Base-by-base conservation (phyloP, 1,140 invertebrate genomes). In the Anadara kagoshimensis region DNA sequence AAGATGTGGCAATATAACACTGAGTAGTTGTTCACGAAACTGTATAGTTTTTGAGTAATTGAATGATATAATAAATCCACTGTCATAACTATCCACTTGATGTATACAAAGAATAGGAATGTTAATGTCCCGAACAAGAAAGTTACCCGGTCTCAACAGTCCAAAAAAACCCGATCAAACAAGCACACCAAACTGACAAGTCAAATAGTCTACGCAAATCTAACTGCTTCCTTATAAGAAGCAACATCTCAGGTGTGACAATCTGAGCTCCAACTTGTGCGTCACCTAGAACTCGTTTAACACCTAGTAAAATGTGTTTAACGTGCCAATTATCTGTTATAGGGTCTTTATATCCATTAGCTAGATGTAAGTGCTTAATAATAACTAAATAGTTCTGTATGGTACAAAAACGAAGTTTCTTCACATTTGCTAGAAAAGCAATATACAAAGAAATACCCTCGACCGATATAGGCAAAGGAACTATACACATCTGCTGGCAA, bases 331-430 rank as follows among this genome's bases (percentile, higher is more conserved):
- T 43, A 0, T 18, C 58, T n/a, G n/a, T n/a, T 1, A 74, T 41
- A 49, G 16, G 65, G n/a, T 74, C 66, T 26, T 24, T n/a, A 3
- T 57, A 5, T 47, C 59, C 64, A 49, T n/a, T n/a, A n/a, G n/a
- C n/a, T n/a, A n/a, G n/a, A n/a, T n/a, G n/a, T n/a, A n/a, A n/a
- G n/a, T n/a, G 66, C 24, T 47, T 41, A 24, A 69, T 53, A 63
- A 70, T 65, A 59, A 58, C 65, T 44, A 75, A 44, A 53, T 75
- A 69, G 44, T 75, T 66, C 51, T 16, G 22, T 47, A 69, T 58
- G 14, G 72, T 54, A 57, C 54, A 57, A 57, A 26, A 57, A 5
- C 29, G 24, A 18, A 67, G 62, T 49, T 36, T 14, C 18, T 73
- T 73, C 20, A 59, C n/a, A 47, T 22, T 44, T 43, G 63, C 49